Evolutionary conservation across 1,140 invertebrate genomes (phyloP), one percentile per base, ranked within the genome.

Genomic region (Drosophila paulistorum): DNA sequence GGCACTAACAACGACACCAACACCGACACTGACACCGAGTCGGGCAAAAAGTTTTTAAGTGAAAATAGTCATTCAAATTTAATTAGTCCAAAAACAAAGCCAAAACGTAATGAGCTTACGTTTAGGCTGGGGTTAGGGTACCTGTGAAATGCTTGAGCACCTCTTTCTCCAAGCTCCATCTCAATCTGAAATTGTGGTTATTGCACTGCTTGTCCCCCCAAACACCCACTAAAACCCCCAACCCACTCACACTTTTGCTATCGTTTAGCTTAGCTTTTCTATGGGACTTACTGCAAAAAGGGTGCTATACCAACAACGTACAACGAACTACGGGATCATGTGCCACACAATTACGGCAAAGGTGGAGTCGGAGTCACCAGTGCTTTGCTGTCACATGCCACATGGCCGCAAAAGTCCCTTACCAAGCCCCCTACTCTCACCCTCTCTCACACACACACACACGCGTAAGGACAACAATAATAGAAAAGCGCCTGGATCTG

Each of bases 61-160:
- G 84, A 89, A 89, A 89, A 89, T 89, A 89, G 84, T 89, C 84
- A 89, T 89, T 89, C 84, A 89, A 89, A 89, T 89, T 89, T 89
- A 89, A 89, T 89, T 89, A 89, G 84, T 89, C 74, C 84, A 89
- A 89, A 51, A 89, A 89, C 84, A 89, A 89, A 89, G 84, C 84
- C 84, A 89, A 66, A 90, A 89, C 81, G 84, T 89, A 89, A 89
- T 89, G 81, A 89, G 85, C 84, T 89, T 89, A 89, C 85, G 84
- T 74, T 87, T 76, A 75, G 69, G 69, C 75, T 33, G 48, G 7
- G 58, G 71, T 23, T 39, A n/a, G 23, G 23, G 37, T 13, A 23
- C 20, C n/a, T 35, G 61, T 55, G 57, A 33, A 20, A 59, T 59
- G 41, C 35, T 33, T 45, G 78, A 65, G 62, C 59, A 76, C 79